phyloP scores from a whole-genome alignment of 2,113 vertebrate genomes.

The Paracanthobrama guichenoti region DNA sequence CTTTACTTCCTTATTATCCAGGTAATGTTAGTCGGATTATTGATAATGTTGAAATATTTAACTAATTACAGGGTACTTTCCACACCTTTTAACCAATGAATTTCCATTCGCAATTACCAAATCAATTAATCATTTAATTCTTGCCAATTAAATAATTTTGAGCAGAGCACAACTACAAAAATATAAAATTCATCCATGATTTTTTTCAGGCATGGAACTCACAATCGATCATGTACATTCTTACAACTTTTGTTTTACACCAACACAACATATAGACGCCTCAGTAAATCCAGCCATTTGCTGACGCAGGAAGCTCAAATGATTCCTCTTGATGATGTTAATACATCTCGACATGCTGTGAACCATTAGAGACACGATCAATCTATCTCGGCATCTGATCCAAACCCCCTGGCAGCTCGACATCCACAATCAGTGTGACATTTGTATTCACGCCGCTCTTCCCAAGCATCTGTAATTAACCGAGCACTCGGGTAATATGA shows the following conservation, averaged over 20 bases:
- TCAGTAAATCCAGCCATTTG: neutral
- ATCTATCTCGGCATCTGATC: conserved; percentile 31
- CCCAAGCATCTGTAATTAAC: conserved; percentile 53
- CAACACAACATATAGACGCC: neutral
- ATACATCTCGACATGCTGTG: conserved; percentile 32
- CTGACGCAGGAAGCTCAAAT: conserved; percentile 8
- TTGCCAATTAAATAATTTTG: neutral
- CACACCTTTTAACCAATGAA: neutral
- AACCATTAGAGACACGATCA: conserved; percentile 34
- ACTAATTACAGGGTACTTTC: neutral
- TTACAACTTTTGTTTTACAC: neutral
- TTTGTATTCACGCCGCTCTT: conserved; percentile 36
- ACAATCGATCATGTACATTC: neutral
- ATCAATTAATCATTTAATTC: neutral
- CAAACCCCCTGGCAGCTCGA: conserved; percentile 2
- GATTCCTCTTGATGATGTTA: conserved; percentile 34
- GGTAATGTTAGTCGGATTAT: neutral
- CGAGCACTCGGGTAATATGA: conserved; percentile 47
- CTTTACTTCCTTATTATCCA: conserved; percentile 29
- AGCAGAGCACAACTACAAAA: no score
- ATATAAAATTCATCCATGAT: no score
- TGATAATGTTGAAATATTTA: neutral
- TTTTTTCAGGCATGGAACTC: neutral
- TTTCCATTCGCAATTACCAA: no score
- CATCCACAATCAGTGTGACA: conserved; percentile 38